A percentile compares a stretch with the other conserved stretches of the same genome.
Evolutionary conservation across 2,888 invertebrate species (phyloP).

Genomic region (Ichneumoninae sp.): DNA sequence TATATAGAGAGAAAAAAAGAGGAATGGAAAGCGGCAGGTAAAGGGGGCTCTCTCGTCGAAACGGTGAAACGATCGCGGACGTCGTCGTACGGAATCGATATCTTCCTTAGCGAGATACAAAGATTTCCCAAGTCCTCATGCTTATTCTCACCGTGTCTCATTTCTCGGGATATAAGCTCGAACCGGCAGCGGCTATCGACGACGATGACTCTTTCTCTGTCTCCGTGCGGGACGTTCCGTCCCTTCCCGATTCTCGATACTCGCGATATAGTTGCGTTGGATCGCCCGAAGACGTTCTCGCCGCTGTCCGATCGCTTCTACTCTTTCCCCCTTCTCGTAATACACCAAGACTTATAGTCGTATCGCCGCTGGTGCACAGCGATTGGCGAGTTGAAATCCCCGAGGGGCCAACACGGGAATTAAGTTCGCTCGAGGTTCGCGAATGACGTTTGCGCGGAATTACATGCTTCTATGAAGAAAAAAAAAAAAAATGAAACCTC

Average conservation of each 20-base stretch:
- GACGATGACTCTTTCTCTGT: conserved; percentile 25
- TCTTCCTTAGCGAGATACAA: conserved; percentile 57
- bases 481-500: conserved; percentile 12
- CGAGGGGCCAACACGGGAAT: conserved; percentile 30
- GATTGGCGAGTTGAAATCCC: not conserved
- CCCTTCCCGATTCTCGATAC: conserved; percentile 34
- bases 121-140: conserved; percentile 52
- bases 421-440: conserved; percentile 40
- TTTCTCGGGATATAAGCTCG: conserved; percentile 27
- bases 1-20: not conserved
- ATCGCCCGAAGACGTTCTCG: conserved; percentile 1
- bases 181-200: conserved; percentile 27
- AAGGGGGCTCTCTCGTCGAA: not conserved
- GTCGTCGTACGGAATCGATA: conserved; percentile 58
- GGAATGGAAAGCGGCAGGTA: conserved; percentile 17
- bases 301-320: not conserved
- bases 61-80: conserved; percentile 50
- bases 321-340: not conserved
- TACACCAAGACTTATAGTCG: not conserved
- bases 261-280: not conserved
- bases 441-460: conserved; percentile 14
- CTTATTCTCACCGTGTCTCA: conserved; percentile 42
- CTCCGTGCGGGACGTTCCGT: conserved; percentile 22
- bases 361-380: not conserved
- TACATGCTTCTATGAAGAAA: conserved; percentile 12